phyloP scores from a whole-genome alignment of 92 coral and sea anemone genomes.

The Palythoa grandis region DNA sequence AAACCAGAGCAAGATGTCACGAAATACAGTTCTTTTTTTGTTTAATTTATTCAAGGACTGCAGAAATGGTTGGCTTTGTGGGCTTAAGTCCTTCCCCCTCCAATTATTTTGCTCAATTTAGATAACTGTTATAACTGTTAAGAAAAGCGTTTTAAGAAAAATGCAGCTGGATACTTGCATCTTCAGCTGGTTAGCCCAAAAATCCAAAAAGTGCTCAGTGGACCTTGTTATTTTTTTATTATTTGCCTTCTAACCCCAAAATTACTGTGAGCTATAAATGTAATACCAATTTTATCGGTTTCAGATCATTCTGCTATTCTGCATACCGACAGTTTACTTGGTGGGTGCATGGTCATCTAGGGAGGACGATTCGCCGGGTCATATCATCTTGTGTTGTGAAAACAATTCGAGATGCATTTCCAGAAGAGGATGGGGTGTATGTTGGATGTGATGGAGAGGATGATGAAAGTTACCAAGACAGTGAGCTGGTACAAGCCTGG shows the following conservation, averaged over 20 bases:
- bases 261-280: not conserved
- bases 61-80: not conserved
- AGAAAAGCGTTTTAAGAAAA: not conserved
- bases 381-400: constrained; percentile 45
- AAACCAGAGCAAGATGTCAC: not conserved
- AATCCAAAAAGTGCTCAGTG: not conserved
- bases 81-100: not conserved
- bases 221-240: not conserved
- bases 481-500: not conserved
- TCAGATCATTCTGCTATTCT: constrained; percentile 15
- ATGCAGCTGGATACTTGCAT: constrained; percentile 2
- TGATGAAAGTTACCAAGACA: constrained; percentile 1
- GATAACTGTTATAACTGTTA: not conserved
- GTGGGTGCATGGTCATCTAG: constrained; percentile 60
- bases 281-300: not conserved
- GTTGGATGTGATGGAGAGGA: constrained; percentile 35
- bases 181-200: too few species aligned
- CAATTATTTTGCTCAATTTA: not conserved
- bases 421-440: constrained; percentile 15
- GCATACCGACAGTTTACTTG: constrained; percentile 56
- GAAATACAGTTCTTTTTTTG: not conserved
- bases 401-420: constrained; percentile 1
- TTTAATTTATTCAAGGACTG: not conserved
- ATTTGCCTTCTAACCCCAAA: not conserved
- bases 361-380: constrained; percentile 23